Conservation (phyloP, 2,888 invertebrate species). For the Eristalis tenax region DNA sequence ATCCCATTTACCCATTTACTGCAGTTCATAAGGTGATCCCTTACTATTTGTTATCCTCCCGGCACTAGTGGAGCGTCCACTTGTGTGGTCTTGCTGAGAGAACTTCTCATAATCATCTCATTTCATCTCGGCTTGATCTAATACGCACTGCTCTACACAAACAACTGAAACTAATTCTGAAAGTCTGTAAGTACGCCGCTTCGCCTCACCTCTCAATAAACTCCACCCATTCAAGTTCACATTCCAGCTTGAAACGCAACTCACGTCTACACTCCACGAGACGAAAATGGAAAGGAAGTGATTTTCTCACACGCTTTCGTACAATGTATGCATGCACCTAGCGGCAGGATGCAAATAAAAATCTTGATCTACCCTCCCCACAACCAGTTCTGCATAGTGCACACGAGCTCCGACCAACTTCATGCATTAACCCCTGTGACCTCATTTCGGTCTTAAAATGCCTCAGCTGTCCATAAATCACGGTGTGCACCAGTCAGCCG, state of each 20-base stretch:
- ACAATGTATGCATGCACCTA: not conserved
- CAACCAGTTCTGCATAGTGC: not conserved
- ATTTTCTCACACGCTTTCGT: not conserved
- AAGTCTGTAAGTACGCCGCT: no score
- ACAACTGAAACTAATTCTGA: no score
- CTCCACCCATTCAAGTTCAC: not conserved
- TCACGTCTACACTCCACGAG: not conserved
- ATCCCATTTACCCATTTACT: no score
- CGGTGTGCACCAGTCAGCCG: slow-evolving; percentile 1
- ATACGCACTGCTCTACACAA: no score
- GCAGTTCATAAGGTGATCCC: no score
- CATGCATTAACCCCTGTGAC: slow-evolving; percentile 39
- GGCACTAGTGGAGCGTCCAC: no score
- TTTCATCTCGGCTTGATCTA: no score
- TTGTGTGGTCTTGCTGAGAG: no score
- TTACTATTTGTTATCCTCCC: no score
- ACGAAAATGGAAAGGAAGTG: not conserved
- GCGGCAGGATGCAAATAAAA: not conserved
- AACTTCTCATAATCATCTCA: no score
- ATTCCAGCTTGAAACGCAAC: not conserved
- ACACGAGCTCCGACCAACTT: not conserved
- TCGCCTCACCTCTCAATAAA: not conserved
- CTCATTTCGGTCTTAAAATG: slow-evolving; percentile 24
- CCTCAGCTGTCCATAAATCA: slow-evolving; percentile 44
- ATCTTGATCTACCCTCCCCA: not conserved